Conservation (phyloP, 1,140 invertebrate genomes). For the Caenorhabditis briggsae region DNA sequence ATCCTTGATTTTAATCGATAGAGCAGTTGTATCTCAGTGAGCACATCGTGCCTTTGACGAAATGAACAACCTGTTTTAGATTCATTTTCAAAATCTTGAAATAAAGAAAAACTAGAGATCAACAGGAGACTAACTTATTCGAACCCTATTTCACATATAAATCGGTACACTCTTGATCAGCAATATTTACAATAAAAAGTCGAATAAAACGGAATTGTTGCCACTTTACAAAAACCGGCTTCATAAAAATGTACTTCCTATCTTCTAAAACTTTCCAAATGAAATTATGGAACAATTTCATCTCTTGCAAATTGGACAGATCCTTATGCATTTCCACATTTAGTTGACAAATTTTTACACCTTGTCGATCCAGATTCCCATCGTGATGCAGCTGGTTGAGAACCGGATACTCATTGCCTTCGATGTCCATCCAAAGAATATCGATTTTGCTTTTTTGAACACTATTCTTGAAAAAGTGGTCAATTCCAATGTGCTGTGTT, state of each 20-base stretch:
- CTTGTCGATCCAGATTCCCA: not conserved
- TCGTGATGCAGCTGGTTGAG: not conserved
- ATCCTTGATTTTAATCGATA: too few relatives aligned
- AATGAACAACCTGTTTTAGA: too few relatives aligned
- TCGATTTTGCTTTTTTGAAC: slow-evolving; percentile 6
- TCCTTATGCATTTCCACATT: slow-evolving; percentile 20
- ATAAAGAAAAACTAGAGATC: too few relatives aligned
- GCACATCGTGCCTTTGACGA: too few relatives aligned
- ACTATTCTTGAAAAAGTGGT: not conserved
- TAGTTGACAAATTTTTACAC: slow-evolving; percentile 19
- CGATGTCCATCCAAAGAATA: slow-evolving; percentile 34
- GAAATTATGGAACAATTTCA: slow-evolving; percentile 4
- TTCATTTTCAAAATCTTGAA: too few relatives aligned
- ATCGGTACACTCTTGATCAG: not conserved
- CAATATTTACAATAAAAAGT: slow-evolving; percentile 8
- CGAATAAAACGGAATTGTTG: not conserved
- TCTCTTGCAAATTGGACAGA: not conserved
- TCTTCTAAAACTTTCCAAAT: slow-evolving; percentile 3
- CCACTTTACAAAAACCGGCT: not conserved
- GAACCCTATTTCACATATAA: not conserved
- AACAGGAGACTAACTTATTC: too few relatives aligned
- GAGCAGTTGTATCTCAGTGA: too few relatives aligned
- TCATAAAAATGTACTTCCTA: not conserved
- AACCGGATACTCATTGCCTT: slow-evolving; percentile 20
- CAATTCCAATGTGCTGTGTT: not conserved